Evolutionary conservation across 2,797 vertebrate genomes (phyloP), one percentile per base, ranked within the genome.

Genomic region (Aphelocoma californica): DNA sequence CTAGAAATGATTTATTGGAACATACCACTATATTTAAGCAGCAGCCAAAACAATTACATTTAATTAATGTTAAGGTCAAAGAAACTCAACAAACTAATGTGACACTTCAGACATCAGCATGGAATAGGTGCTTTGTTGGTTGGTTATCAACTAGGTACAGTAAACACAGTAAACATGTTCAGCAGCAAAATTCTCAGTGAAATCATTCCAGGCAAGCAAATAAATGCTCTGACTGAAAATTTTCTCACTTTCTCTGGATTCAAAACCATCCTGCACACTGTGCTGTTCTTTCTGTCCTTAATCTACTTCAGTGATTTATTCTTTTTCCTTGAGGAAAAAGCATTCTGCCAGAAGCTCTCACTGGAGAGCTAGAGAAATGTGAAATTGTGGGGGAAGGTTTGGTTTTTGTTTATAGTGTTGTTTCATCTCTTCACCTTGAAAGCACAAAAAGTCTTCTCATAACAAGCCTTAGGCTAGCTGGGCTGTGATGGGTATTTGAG

Each of bases 31-130:
- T 91, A 94, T 85, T 97, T 95, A 95, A 96, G 66, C 70, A 84
- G 45, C 64, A 95, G 64, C 58, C 50, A 90, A 93, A 96, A 96
- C 32, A 93, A 89, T 96, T 96, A 57, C 47, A 79, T 86, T 95
- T 93, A 90, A 95, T 96, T 96, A 93, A 92, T 93, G 94, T 90
- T 95, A 86, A 96, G 87, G 58, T 92, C 86, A 93, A 91, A 94
- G 91, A 95, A 94, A 88, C 48, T 47, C 48, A 81, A 70, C 70
- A 95, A 92, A 84, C 70, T 92, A 92, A 85, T 88, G 89, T 74
- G 94, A 81, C 40, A 87, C 45, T 95, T 88, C 78, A 88, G 79
- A 90, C 58, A 61, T 70, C 53, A 91, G 38, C 54, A 72, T 80
- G 67, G 57, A 90, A 72, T 62, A 89, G 57, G 61, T 88, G 64